Evolutionary conservation across 2,113 vertebrate genomes (phyloP).

Genomic region (Kobus ellipsiprymnus): DNA sequence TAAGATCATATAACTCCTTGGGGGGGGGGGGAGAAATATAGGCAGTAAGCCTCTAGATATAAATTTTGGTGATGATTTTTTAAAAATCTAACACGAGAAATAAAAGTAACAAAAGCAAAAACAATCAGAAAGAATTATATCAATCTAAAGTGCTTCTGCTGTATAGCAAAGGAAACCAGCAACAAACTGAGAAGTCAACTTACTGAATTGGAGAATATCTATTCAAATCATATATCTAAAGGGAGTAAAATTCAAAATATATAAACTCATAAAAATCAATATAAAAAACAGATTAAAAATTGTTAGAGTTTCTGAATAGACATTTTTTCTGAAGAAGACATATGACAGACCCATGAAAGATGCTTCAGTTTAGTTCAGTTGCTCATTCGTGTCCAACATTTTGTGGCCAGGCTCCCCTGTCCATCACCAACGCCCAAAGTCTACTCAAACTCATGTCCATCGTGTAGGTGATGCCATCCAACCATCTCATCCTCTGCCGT

Average conservation of each 20-base stretch:
- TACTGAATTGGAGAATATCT: background rate
- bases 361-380: background rate
- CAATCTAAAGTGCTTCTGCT: background rate
- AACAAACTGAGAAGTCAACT: background rate
- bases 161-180: background rate
- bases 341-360: background rate
- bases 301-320: background rate
- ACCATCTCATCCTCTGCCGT: background rate
- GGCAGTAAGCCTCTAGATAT: background rate
- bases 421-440: background rate
- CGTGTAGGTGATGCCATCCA: accelerated
- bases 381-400: background rate
- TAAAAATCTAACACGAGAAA: background rate
- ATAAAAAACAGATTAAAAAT: background rate
- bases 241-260: background rate
- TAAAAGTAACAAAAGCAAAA: background rate
- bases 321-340: background rate
- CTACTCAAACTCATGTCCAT: background rate
- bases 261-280: background rate
- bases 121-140: background rate
- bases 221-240: background rate
- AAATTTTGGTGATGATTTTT: background rate
- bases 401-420: background rate
- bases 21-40: background rate
- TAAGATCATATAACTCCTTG: background rate